A percentile compares a stretch with the other conserved stretches of the same genome.
Evolutionary conservation across 2,113 vertebrate species (phyloP).

Genomic region (Phylloscopus trochilus): DNA sequence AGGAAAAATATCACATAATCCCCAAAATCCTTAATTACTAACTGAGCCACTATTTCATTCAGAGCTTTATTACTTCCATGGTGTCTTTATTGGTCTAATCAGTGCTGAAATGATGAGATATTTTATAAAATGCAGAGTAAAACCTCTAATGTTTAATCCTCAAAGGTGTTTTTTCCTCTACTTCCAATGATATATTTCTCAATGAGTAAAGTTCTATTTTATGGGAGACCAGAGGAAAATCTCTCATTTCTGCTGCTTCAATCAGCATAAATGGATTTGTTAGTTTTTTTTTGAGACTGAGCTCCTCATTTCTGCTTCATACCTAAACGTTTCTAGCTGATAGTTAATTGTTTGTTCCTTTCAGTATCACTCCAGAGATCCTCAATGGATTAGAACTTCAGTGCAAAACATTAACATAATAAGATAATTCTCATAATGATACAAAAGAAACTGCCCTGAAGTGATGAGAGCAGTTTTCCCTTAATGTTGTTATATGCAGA

Average conservation of each 20-base stretch:
- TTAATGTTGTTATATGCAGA: neutral
- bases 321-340: neutral
- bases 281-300: neutral
- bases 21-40: neutral
- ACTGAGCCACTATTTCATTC: neutral
- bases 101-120: neutral
- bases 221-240: neutral
- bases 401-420: conserved; percentile 1
- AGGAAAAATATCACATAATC: neutral
- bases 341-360: conserved; percentile 10
- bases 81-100: neutral
- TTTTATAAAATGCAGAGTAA: neutral
- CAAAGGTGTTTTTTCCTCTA: neutral
- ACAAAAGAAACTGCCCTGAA: neutral
- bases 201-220: neutral
- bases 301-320: neutral
- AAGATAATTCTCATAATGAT: conserved; percentile 7
- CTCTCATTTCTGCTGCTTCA: neutral
- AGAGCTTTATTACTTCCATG: neutral
- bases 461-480: neutral
- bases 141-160: neutral
- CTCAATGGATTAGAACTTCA: neutral
- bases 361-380: neutral
- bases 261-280: neutral
- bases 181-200: neutral